Evolutionary conservation across 2,888 invertebrate genomes (phyloP), one percentile per base, ranked within the genome.

Genomic region (Stenotaenia linearis): DNA sequence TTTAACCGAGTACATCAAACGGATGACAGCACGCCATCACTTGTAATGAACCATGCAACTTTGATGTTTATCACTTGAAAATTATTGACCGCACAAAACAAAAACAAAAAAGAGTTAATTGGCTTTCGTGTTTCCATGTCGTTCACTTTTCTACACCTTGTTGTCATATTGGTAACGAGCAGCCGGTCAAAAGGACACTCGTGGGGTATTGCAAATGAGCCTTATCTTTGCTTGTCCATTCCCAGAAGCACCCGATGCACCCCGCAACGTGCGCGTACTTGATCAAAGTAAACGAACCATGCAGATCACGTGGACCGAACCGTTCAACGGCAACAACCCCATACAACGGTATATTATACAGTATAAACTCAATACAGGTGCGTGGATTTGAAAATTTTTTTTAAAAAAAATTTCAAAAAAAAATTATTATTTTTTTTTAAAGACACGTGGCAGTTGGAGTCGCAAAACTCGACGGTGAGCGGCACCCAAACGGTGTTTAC

Each of bases 241-340:
- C 80, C 9, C 82, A 92, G 94, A 94, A 90, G 92, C 92, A 79
- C 93, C 94, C 10, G 96, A 96, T 89, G 92, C 94, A 82, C 95
- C 96, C 0, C 94, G 94, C 84, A 94, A 94, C 78, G 87, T 95
- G 80, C 96, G 90, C 86, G 95, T 96, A 40, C 88, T 96, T 82
- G 95, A 96, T 87, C 96, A 96, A 88, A 94, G 94, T 78, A 95
- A 95, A 82, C 90, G 94, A 82, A 93, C 94, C 0, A 95, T 96
- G 79, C 95, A 96, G 85, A 87, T 96, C 25, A 94, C 95, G n/a
- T 96, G 96, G 96, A 93, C 93, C 18, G 93, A 95, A 81, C 96
- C 96, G 75, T 96, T 95, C 86, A 93, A 95, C 84, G 96, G 96
- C 83, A 96, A 96, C 86, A 95, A 95, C 4, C 94, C 93, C 0